A percentile compares a stretch with the other conserved stretches of the same genome.
These are phyloP conservation scores for Andrena chrysosceles DNA, from an alignment of 2,888 invertebrate genomes.

Conservation along the genomic window DNA sequence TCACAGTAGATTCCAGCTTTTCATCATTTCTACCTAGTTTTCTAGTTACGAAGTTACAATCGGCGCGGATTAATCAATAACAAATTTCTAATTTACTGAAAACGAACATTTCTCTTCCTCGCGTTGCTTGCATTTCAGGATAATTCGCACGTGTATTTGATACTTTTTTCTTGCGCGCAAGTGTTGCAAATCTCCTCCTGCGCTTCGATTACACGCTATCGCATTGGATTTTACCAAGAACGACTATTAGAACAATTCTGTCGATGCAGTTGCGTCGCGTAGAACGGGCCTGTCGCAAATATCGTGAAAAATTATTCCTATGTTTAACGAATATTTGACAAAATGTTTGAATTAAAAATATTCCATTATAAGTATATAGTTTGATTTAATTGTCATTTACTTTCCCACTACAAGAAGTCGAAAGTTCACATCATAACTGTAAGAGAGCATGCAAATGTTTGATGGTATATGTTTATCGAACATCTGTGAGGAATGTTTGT, in stretches of 20 bases:
- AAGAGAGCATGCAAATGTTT: neutral
- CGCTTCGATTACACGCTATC: no score
- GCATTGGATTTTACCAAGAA: no score
- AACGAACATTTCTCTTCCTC: neutral
- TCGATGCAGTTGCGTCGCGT: no score
- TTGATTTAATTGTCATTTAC: neutral
- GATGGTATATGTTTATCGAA: neutral
- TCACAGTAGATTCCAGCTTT: neutral
- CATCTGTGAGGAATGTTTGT: neutral
- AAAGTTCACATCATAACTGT: neutral
- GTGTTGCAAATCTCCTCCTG: neutral
- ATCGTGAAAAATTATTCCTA: conserved; percentile 1
- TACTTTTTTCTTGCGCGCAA: neutral
- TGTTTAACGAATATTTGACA: neutral
- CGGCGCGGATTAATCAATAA: neutral
- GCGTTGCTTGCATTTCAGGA: no score
- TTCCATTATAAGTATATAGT: neutral
- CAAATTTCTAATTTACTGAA: neutral
- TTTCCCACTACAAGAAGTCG: neutral
- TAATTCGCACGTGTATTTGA: conserved; percentile 17
- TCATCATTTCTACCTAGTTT: neutral
- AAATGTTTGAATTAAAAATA: neutral
- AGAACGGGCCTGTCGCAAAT: neutral
- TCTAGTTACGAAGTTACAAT: neutral
- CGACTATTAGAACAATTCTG: conserved; percentile 4